These are phyloP conservation scores for Chrysodeixis includens DNA, from an alignment of 2,888 invertebrate genomes.

Conservation along the genomic window DNA sequence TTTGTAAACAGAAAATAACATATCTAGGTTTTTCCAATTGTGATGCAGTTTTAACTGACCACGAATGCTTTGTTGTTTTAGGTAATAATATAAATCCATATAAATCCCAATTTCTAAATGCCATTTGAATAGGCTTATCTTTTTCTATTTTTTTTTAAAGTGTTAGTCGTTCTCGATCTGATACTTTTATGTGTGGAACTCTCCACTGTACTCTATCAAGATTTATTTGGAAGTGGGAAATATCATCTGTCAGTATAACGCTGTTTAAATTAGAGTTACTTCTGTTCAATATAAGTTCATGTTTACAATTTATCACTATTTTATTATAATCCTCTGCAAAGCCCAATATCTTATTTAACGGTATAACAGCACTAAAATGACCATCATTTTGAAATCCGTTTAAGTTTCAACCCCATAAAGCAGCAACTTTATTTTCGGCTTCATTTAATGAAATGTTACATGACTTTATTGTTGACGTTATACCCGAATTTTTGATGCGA, in stretches of 20 bases:
- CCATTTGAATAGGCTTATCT: neutral
- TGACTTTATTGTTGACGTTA: slow-evolving; percentile 13
- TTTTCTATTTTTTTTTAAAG: neutral
- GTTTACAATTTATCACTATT: slow-evolving; percentile 70
- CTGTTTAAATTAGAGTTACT: slow-evolving; percentile 62
- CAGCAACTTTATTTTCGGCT: slow-evolving; percentile 51
- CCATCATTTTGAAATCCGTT: slow-evolving; percentile 54
- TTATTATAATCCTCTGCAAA: slow-evolving; percentile 65
- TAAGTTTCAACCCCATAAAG: slow-evolving; percentile 46
- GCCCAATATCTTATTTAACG: slow-evolving; percentile 34
- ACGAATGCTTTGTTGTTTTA: slow-evolving; percentile 9
- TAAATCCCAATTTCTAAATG: neutral
- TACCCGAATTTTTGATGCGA: slow-evolving; percentile 27
- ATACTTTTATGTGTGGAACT: neutral
- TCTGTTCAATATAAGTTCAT: slow-evolving; percentile 69
- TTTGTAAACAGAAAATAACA: neutral
- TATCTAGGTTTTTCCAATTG: neutral
- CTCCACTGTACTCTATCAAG: neutral
- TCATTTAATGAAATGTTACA: slow-evolving; percentile 49
- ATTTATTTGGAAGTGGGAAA: slow-evolving; percentile 29
- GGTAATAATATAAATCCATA: neutral
- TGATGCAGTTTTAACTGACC: neutral
- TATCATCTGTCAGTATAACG: slow-evolving; percentile 30
- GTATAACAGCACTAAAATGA: slow-evolving; percentile 44
- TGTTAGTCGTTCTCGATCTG: neutral